A percentile compares a stretch with the other conserved stretches of the same genome.
Conservation (phyloP, 2,888 invertebrate species). For the Mantis religiosa region DNA sequence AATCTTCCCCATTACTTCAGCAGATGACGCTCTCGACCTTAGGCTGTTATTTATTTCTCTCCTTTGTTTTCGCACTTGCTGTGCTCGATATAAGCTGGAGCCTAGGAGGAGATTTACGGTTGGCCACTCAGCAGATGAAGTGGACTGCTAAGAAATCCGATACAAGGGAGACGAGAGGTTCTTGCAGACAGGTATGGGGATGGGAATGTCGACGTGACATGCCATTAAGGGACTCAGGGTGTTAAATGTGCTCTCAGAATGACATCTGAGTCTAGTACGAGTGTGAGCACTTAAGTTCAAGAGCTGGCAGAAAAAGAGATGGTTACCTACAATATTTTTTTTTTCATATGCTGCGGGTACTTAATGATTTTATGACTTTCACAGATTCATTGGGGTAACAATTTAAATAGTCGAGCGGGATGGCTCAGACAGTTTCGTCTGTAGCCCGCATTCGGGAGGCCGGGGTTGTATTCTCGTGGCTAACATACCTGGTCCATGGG, state of each 20-base stretch:
- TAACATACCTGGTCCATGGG: too few relatives aligned
- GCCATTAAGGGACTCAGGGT: not conserved
- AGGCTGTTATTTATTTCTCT: not conserved
- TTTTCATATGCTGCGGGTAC: too few relatives aligned
- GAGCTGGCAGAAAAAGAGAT: too few relatives aligned
- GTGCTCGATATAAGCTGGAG: not conserved
- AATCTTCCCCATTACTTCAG: not conserved
- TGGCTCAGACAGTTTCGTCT: too few relatives aligned
- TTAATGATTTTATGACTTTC: too few relatives aligned
- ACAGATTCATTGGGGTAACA: too few relatives aligned
- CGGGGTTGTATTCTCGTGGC: too few relatives aligned
- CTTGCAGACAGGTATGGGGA: not conserved
- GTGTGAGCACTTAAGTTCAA: too few relatives aligned
- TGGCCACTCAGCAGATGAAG: not conserved
- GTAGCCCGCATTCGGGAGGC: too few relatives aligned
- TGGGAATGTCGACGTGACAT: not conserved
- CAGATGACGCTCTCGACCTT: not conserved
- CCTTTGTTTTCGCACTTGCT: not conserved
- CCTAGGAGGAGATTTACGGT: not conserved
- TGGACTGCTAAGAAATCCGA: not conserved
- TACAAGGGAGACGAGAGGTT: not conserved
- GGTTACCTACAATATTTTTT: too few relatives aligned
- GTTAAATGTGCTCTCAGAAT: not conserved
- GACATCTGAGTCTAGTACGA: not conserved
- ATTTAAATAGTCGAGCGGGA: too few relatives aligned